Evolutionary conservation across 1,140 invertebrate species (phyloP).

Genomic region (Gerris buenoi): DNA sequence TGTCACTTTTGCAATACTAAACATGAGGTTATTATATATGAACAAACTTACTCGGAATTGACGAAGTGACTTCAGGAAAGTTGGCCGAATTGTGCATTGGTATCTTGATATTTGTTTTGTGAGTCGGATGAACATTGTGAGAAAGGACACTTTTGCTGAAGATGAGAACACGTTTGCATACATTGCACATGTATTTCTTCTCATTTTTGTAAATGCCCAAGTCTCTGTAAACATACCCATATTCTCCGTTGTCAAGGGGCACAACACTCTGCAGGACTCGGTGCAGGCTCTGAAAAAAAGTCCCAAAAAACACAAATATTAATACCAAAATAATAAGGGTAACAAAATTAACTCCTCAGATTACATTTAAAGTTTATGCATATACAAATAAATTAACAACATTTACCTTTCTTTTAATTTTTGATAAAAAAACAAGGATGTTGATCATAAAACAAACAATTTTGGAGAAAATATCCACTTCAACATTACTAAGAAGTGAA

Average conservation of each 20-base stretch:
- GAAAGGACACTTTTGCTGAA: neutral
- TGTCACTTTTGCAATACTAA: too few species aligned
- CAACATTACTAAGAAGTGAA: too few species aligned
- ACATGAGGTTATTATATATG: too few species aligned
- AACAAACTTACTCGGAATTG: neutral
- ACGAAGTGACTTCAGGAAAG: neutral
- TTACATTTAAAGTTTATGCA: too few species aligned
- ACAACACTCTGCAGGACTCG: neutral
- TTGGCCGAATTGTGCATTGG: neutral
- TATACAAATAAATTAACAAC: too few species aligned
- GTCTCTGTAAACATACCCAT: neutral
- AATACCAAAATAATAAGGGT: too few species aligned
- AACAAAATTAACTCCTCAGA: too few species aligned
- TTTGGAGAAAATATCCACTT: too few species aligned
- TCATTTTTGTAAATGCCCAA: neutral
- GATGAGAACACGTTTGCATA: neutral
- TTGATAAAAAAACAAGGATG: too few species aligned
- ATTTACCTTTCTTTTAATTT: too few species aligned
- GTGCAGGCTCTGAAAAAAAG: neutral
- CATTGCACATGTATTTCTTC: neutral
- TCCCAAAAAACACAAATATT: too few species aligned
- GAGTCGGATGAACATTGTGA: neutral
- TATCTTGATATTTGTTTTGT: neutral
- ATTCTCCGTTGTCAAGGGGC: neutral
- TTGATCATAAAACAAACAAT: too few species aligned